Conservation (phyloP, 2,797 vertebrate genomes). For the Ibycter americanus region DNA sequence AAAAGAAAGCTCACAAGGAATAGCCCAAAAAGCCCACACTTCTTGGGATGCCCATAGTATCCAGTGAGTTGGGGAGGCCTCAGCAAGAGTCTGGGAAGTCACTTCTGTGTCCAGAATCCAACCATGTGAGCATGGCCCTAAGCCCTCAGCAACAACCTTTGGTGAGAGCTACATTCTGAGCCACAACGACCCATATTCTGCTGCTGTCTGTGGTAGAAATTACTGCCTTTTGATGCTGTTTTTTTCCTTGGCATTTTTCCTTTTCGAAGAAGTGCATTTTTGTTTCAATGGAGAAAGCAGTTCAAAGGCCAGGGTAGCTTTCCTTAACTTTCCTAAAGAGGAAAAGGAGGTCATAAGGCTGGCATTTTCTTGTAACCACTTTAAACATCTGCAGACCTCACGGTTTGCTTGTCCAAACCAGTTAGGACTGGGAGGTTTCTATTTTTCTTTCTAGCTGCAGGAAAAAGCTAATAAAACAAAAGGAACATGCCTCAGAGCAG, state of each 20-base stretch:
- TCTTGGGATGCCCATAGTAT: not conserved
- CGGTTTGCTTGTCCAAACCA: not conserved
- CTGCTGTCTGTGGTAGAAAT: not conserved
- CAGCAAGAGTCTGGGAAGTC: not conserved
- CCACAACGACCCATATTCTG: not conserved
- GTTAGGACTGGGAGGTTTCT: not conserved
- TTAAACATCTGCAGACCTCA: not conserved
- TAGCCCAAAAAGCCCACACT: not conserved
- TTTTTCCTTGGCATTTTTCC: not conserved
- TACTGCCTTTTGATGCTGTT: not conserved
- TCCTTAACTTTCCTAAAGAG: not conserved
- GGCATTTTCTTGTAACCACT: not conserved
- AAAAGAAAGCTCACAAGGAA: not conserved
- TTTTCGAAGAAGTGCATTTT: not conserved
- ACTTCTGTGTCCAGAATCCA: not conserved
- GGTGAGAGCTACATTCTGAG: not conserved
- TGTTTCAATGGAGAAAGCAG: not conserved
- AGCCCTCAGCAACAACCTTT: not conserved
- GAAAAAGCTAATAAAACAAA: constrained; percentile 11
- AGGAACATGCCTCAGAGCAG: constrained; percentile 5
- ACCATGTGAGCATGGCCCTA: too few relatives aligned
- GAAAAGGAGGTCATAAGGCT: not conserved
- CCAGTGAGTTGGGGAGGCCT: not conserved
- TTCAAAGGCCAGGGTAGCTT: not conserved
- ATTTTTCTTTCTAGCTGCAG: not conserved